Conservation (phyloP, 2,113 vertebrate genomes). For the Zosterops lateralis region DNA sequence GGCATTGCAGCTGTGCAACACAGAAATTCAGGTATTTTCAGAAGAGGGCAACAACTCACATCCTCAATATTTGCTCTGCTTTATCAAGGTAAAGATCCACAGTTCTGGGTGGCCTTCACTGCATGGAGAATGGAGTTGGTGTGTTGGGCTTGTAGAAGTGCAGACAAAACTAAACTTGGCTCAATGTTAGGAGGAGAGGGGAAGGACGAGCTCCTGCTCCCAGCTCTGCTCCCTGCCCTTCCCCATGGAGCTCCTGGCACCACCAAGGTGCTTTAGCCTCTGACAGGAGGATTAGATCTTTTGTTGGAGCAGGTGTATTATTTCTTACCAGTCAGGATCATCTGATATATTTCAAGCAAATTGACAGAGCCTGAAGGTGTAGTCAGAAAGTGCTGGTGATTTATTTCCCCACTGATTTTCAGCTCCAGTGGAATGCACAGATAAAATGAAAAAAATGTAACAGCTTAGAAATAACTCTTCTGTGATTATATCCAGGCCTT, state of each 20-base stretch:
- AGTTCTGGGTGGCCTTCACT: neutral
- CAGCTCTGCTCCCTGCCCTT: neutral
- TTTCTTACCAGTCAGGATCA: neutral
- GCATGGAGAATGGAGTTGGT: neutral
- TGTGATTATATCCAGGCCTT: neutral
- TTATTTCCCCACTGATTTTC: neutral
- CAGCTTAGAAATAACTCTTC: neutral
- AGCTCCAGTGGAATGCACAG: neutral
- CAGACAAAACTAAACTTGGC: neutral
- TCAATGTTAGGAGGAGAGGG: neutral
- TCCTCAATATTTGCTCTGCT: neutral
- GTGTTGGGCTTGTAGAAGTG: neutral
- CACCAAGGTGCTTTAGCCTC: rapidly evolving
- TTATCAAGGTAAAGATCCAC: neutral
- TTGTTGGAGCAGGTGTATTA: neutral
- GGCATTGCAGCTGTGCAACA: neutral
- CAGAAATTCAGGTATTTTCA: neutral
- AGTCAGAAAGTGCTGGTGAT: neutral
- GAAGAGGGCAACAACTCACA: neutral
- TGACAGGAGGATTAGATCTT: neutral
- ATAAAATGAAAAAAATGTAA: neutral
- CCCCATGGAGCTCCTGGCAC: neutral
- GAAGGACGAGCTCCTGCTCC: neutral
- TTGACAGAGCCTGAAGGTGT: neutral
- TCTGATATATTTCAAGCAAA: neutral